Conservation (phyloP, 2,888 invertebrate genomes). For the Bombylius major region DNA sequence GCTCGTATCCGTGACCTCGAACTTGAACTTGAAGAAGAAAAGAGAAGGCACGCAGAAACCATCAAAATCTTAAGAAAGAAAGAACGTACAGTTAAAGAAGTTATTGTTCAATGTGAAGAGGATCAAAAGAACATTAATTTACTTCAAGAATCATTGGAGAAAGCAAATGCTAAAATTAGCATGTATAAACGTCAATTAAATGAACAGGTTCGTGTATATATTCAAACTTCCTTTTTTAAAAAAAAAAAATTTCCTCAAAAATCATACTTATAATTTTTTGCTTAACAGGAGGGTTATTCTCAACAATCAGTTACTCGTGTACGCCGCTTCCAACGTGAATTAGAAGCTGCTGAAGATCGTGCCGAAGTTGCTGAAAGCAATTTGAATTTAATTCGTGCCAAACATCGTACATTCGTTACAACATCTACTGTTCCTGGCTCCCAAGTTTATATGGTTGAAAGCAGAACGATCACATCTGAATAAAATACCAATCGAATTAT, state of each 20-base stretch:
- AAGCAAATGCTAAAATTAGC: slow-evolving; percentile 73
- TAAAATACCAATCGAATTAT: not conserved
- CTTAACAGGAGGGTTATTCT: slow-evolving; percentile 71
- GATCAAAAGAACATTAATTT: slow-evolving; percentile 91
- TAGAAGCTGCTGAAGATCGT: slow-evolving; percentile 95
- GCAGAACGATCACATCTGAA: slow-evolving; percentile 38
- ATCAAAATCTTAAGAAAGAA: slow-evolving; percentile 97
- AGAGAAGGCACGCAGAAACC: slow-evolving; percentile 92
- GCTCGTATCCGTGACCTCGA: slow-evolving; percentile 90
- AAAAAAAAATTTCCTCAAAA: not conserved
- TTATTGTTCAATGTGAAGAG: slow-evolving; percentile 90
- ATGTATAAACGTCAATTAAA: slow-evolving; percentile 92
- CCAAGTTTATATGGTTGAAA: slow-evolving; percentile 81
- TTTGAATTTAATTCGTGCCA: slow-evolving; percentile 88
- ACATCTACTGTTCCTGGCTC: slow-evolving; percentile 85
- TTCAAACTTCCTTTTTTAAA: no score
- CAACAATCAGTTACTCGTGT: slow-evolving; percentile 89
- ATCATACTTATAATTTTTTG: slow-evolving; percentile 7
- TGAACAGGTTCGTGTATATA: slow-evolving; percentile 60
- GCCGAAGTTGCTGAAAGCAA: slow-evolving; percentile 92
- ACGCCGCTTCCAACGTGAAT: slow-evolving; percentile 94
- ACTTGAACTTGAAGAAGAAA: slow-evolving; percentile 90
- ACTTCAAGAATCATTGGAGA: slow-evolving; percentile 82
- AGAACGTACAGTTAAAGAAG: slow-evolving; percentile 92
- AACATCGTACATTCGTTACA: slow-evolving; percentile 96